Percentiles rank a stretch among this genome's conserved stretches.
phyloP scores from a whole-genome alignment of 2,888 invertebrate genomes.

The Apamea monoglypha region DNA sequence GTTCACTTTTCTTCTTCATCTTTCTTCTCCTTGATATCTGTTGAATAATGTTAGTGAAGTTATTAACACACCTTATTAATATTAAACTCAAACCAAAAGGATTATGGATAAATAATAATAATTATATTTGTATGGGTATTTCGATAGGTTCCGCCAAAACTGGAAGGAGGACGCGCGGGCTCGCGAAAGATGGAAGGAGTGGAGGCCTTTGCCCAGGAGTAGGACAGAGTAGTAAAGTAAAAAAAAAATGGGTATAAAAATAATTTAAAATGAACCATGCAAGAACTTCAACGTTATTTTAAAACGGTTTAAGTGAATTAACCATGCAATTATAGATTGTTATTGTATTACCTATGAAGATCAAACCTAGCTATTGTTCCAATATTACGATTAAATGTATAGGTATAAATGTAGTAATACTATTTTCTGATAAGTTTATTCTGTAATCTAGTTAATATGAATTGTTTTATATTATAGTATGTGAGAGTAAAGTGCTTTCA shows the following conservation, averaged over 20 bases:
- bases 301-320: not conserved
- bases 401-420: not conserved
- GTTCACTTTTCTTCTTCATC: constrained; percentile 69
- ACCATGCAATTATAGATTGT: not conserved
- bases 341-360: not conserved
- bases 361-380: not conserved
- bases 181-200: too few relatives aligned
- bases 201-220: too few relatives aligned
- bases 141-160: not conserved
- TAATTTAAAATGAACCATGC: not conserved
- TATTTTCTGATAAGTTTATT: constrained; percentile 4
- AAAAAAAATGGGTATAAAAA: not conserved
- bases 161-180: too few relatives aligned
- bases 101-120: not conserved
- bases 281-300: not conserved
- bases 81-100: constrained; percentile 22
- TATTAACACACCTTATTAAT: constrained; percentile 47
- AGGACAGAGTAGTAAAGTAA: too few relatives aligned
- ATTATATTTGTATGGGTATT: not conserved
- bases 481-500: not conserved
- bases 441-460: not conserved
- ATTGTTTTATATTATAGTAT: not conserved
- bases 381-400: not conserved
- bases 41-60: constrained; percentile 74
- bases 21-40: constrained; percentile 70